A percentile compares a stretch with the other conserved stretches of the same genome.
phyloP scores from a whole-genome alignment of 37 sponge, comb jelly and placozoan species.

The Bolinopsis microptera region DNA sequence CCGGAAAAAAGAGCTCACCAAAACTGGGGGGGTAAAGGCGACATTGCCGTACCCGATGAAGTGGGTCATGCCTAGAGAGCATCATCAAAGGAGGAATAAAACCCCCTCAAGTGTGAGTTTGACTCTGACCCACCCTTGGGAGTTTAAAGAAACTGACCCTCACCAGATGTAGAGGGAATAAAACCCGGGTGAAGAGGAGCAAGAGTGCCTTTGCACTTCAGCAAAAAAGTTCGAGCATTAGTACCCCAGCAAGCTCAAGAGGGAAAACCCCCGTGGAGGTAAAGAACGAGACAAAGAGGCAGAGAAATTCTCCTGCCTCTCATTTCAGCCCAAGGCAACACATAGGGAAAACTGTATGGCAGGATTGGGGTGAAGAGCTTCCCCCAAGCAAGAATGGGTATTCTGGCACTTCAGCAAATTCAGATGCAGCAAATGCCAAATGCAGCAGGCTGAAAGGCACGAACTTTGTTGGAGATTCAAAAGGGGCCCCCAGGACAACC shows the following conservation, averaged over 20 bases:
- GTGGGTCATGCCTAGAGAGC: not conserved
- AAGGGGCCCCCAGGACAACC: not conserved
- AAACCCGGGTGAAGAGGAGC: not conserved
- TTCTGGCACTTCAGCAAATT: not conserved
- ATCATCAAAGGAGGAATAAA: not conserved
- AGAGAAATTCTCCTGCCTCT: no score
- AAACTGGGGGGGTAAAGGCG: not conserved
- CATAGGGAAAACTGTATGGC: no score
- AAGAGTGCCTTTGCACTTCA: not conserved
- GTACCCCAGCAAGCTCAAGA: constrained; percentile 19
- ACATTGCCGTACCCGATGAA: not conserved
- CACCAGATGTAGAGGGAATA: no score
- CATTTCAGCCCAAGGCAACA: not conserved
- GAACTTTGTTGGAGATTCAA: not conserved
- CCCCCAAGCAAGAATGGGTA: not conserved
- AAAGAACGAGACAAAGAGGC: no score
- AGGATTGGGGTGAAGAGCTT: not conserved
- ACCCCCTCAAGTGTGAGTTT: not conserved
- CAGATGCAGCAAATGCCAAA: no score
- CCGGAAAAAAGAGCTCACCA: not conserved
- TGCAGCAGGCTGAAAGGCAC: not conserved
- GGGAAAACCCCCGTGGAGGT: not conserved
- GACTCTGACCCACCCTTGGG: not conserved
- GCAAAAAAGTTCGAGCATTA: not conserved
- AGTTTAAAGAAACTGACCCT: no score